Evolutionary conservation across 2,797 vertebrate genomes (phyloP).

Genomic region (Mareca strepera): DNA sequence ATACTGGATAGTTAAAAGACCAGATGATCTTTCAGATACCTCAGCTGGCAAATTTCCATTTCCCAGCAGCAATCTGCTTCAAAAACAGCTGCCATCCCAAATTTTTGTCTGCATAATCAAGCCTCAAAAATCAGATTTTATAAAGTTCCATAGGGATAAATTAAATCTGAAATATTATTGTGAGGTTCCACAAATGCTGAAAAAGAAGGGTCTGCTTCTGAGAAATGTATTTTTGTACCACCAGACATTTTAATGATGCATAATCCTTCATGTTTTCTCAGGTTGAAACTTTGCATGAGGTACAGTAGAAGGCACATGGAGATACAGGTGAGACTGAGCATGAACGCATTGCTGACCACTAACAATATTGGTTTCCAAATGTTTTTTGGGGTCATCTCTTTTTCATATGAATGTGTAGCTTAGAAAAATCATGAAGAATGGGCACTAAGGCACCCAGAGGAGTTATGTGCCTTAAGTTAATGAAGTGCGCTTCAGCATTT

Average conservation of each 20-base stretch:
- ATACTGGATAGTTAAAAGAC: neutral
- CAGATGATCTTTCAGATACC: neutral
- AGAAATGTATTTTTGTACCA: conserved; percentile 36
- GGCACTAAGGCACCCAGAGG: neutral
- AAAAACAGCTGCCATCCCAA: neutral
- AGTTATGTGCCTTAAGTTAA: neutral
- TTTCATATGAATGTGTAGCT: neutral
- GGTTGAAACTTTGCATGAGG: neutral
- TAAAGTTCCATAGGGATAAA: neutral
- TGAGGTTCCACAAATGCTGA: conserved; percentile 34
- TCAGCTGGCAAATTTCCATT: neutral
- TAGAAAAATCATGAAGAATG: neutral
- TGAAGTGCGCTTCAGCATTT: neutral
- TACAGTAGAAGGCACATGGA: conserved; percentile 20
- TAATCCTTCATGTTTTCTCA: neutral
- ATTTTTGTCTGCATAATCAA: conserved; percentile 6
- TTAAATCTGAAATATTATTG: neutral
- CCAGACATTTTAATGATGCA: conserved; percentile 60
- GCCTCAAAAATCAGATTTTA: neutral
- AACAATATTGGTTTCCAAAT: neutral
- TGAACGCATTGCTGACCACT: neutral
- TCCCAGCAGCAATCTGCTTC: neutral
- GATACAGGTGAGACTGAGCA: neutral
- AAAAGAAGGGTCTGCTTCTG: conserved; percentile 58
- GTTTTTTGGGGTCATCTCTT: neutral